phyloP scores from a whole-genome alignment of 2,888 invertebrate species.

The Cantharis rufa region DNA sequence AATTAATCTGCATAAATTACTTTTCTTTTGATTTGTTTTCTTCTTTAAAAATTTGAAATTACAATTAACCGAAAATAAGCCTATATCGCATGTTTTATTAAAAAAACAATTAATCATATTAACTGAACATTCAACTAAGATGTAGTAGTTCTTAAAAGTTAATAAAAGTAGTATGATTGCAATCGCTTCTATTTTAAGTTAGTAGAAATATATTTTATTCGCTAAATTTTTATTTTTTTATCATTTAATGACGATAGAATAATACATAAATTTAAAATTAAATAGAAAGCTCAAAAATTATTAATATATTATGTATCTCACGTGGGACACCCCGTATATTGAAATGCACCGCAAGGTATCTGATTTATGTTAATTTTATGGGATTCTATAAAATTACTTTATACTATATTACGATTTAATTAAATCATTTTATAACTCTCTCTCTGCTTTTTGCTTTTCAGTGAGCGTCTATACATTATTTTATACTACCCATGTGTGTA shows the following conservation, averaged over 20 bases:
- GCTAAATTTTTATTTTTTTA: too few species aligned
- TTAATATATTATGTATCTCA: background rate
- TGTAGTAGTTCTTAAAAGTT: background rate
- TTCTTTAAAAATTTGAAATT: background rate
- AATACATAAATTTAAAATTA: background rate
- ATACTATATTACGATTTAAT: background rate
- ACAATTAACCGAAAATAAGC: background rate
- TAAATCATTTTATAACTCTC: background rate
- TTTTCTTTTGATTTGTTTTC: background rate
- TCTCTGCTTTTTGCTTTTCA: background rate
- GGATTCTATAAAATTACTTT: background rate
- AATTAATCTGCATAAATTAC: background rate
- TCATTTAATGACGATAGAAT: too few species aligned
- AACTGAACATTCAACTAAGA: background rate
- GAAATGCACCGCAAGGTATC: background rate
- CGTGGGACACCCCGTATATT: background rate
- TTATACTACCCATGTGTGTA: background rate
- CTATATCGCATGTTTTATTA: background rate
- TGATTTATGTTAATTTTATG: background rate
- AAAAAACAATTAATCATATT: background rate
- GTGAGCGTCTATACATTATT: background rate
- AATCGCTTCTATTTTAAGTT: background rate
- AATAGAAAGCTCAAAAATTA: background rate
- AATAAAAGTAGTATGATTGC: background rate
- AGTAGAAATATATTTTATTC: background rate